Conservation (phyloP, 1,140 invertebrate species). For the Cheumatopsyche charites region DNA sequence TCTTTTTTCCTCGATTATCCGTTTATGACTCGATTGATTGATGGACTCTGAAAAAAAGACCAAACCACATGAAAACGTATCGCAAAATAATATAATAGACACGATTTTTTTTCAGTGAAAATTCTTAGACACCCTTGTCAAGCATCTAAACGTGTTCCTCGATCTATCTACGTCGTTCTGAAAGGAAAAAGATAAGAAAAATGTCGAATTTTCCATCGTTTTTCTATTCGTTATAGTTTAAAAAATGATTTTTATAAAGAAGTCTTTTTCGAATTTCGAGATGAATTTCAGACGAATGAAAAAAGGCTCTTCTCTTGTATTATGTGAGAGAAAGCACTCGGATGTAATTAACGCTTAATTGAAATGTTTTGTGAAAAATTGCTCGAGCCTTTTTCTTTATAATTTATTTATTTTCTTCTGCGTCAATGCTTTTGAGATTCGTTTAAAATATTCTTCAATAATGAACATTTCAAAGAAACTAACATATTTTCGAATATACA, state of each 20-base stretch:
- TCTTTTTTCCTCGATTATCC: conserved; percentile 18
- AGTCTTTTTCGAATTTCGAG: too few species aligned
- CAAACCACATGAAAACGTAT: neutral
- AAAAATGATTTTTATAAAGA: too few species aligned
- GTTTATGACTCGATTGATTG: conserved; percentile 37
- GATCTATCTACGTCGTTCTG: conserved; percentile 36
- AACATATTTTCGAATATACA: too few species aligned
- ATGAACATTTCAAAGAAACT: too few species aligned
- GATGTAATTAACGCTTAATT: conserved; percentile 19
- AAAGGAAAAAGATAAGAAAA: conserved; percentile 17
- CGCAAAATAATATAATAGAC: neutral
- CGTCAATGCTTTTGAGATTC: too few species aligned
- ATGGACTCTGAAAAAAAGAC: conserved; percentile 5
- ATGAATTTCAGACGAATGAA: too few species aligned
- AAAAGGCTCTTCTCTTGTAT: neutral
- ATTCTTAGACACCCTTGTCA: conserved; percentile 35
- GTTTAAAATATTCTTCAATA: too few species aligned
- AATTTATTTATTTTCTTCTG: neutral
- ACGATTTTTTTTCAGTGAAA: conserved; percentile 13
- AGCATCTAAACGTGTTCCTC: conserved; percentile 23
- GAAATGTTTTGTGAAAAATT: conserved; percentile 22
- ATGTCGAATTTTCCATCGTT: too few species aligned
- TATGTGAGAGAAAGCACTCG: neutral
- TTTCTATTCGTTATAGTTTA: too few species aligned
- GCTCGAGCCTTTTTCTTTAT: neutral